These are phyloP conservation scores for Cebuella pygmaea DNA, from an alignment of 2,797 vertebrate species.

Conservation along the genomic window DNA sequence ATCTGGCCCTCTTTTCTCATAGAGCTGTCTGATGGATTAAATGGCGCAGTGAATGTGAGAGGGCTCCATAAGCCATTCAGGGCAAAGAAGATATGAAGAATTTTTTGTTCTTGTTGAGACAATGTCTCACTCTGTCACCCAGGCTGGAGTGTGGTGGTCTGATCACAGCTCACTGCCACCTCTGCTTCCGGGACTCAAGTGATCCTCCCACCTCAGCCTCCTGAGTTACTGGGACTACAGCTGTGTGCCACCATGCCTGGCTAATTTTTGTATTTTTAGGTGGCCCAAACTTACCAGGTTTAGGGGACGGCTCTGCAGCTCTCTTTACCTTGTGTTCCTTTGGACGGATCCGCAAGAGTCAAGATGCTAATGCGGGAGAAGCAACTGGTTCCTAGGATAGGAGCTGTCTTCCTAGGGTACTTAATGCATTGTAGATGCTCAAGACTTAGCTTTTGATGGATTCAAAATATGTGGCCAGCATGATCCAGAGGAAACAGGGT, in stretches of 20 bases:
- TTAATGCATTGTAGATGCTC: background rate
- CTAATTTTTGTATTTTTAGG: background rate
- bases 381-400: background rate
- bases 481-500: background rate
- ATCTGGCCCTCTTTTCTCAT: background rate
- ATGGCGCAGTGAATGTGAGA: background rate
- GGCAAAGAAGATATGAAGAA: background rate
- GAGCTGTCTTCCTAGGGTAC: background rate
- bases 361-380: background rate
- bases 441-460: background rate
- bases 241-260: background rate
- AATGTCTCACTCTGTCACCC: background rate
- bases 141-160: background rate
- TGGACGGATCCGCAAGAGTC: background rate
- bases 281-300: background rate
- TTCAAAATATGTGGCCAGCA: background rate
- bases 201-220: background rate
- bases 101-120: background rate
- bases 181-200: background rate
- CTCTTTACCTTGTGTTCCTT: background rate
- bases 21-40: background rate
- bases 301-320: background rate
- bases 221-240: background rate
- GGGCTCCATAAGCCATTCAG: background rate
- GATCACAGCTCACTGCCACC: background rate